Percentiles rank a stretch among this genome's conserved stretches.
These are phyloP conservation scores for Eciton burchellii DNA, from an alignment of 1,140 invertebrate genomes.

Conservation along the genomic window DNA sequence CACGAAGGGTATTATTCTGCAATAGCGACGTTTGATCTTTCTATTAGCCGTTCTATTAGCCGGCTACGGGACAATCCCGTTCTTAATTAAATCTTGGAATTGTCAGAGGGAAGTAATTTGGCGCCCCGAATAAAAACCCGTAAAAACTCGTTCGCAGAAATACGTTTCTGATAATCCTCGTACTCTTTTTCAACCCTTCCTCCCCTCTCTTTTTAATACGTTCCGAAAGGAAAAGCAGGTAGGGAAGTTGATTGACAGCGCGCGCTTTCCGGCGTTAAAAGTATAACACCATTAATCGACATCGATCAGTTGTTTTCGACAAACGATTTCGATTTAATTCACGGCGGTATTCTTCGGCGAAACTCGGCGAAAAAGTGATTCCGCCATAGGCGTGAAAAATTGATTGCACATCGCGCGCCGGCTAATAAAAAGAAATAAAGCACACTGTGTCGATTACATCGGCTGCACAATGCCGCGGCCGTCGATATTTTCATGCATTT, in stretches of 20 bases:
- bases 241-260: slow-evolving; percentile 1
- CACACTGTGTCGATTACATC: slow-evolving; percentile 40
- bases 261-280: slow-evolving; percentile 34
- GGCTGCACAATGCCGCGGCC: slow-evolving; percentile 12
- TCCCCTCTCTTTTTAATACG: too few species aligned
- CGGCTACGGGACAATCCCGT: neutral
- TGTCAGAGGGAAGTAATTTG: neutral
- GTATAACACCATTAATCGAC: slow-evolving; percentile 46
- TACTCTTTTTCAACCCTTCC: too few species aligned
- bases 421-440: slow-evolving; percentile 58
- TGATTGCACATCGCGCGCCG: slow-evolving; percentile 43
- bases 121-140: neutral
- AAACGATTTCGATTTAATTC: slow-evolving; percentile 58
- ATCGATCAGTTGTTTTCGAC: slow-evolving; percentile 60
- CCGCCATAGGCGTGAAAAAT: slow-evolving; percentile 58
- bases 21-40: slow-evolving; percentile 35
- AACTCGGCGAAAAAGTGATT: slow-evolving; percentile 38
- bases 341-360: slow-evolving; percentile 26
- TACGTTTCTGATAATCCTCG: neutral
- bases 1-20: slow-evolving; percentile 93
- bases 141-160: neutral
- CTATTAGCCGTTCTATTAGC: neutral
- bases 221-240: neutral
- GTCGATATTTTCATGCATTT: slow-evolving; percentile 21
- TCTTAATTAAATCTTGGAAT: slow-evolving; percentile 4